A percentile compares a stretch with the other conserved stretches of the same genome.
phyloP scores from a whole-genome alignment of 2,888 invertebrate species.

The Brassicogethes aeneus region DNA sequence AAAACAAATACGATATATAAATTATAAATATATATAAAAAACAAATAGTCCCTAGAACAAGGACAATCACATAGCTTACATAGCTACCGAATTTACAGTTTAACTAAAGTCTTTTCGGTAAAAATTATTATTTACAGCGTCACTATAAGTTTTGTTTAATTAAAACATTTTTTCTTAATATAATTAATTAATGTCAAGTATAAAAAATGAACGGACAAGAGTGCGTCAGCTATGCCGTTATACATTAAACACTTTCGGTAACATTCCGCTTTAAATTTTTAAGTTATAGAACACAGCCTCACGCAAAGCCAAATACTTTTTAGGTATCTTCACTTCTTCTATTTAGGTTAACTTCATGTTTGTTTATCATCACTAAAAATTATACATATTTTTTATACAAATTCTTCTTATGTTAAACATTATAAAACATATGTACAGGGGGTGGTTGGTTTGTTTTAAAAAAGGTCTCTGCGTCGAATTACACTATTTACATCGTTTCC shows the following conservation, averaged over 20 bases:
- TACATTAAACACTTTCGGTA: constrained; percentile 27
- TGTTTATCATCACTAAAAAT: constrained; percentile 22
- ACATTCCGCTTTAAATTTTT: constrained; percentile 34
- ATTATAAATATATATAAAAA: constrained; percentile 41
- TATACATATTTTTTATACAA: constrained; percentile 24
- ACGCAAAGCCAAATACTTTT: constrained; percentile 44
- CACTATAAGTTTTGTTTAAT: constrained; percentile 21
- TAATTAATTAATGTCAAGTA: constrained; percentile 5
- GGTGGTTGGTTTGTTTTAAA: background rate
- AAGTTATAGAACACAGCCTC: constrained; percentile 49
- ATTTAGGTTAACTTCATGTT: constrained; percentile 16
- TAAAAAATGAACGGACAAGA: constrained; percentile 29
- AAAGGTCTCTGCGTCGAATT: background rate
- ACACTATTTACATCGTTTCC: background rate
- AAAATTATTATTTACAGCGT: constrained; percentile 32
- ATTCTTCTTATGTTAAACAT: constrained; percentile 9
- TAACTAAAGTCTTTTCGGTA: constrained; percentile 27
- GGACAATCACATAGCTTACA: constrained; percentile 29
- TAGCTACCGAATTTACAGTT: constrained; percentile 37
- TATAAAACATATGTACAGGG: constrained; percentile 40
- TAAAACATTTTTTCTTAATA: background rate
- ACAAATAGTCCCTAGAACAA: constrained; percentile 28
- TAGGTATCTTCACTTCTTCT: constrained; percentile 37
- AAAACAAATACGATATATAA: constrained; percentile 36
- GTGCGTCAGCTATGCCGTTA: constrained; percentile 33